These are phyloP conservation scores for Coluber constrictor DNA, from an alignment of 2,797 vertebrate genomes.

Conservation along the genomic window DNA sequence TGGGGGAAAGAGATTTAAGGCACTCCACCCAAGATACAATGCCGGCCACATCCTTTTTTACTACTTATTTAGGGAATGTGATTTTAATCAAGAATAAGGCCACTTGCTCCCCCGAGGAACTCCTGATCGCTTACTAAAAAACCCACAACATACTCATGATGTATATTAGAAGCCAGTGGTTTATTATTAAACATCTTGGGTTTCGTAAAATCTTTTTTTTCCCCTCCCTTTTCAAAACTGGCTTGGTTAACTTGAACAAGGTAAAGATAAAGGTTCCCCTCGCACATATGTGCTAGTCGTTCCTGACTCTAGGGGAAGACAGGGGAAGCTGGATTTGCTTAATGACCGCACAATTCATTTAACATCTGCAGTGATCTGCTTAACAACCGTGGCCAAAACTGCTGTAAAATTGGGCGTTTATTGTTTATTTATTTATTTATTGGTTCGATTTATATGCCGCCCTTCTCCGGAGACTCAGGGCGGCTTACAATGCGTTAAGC, in stretches of 20 bases:
- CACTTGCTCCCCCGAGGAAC: rapidly evolving
- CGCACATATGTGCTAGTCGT: no score
- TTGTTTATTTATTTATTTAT: no score
- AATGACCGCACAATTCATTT: background rate
- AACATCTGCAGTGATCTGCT: background rate
- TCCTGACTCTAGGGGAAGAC: no score
- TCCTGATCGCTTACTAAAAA: background rate
- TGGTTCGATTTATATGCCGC: no score
- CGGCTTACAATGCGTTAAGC: no score
- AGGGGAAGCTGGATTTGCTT: background rate
- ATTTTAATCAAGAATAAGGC: background rate
- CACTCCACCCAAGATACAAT: background rate
- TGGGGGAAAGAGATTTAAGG: background rate
- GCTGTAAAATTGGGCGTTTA: background rate
- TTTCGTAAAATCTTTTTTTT: background rate
- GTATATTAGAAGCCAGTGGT: background rate
- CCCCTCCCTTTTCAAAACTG: background rate
- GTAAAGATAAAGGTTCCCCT: no score
- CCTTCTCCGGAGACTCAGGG: no score
- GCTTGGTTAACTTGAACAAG: background rate
- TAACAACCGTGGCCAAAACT: background rate
- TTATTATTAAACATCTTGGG: background rate
- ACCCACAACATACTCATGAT: background rate
- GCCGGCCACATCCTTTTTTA: background rate
- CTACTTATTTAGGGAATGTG: background rate